phyloP scores from a whole-genome alignment of 2,888 invertebrate genomes.

The Carpatolechia fugitivella region DNA sequence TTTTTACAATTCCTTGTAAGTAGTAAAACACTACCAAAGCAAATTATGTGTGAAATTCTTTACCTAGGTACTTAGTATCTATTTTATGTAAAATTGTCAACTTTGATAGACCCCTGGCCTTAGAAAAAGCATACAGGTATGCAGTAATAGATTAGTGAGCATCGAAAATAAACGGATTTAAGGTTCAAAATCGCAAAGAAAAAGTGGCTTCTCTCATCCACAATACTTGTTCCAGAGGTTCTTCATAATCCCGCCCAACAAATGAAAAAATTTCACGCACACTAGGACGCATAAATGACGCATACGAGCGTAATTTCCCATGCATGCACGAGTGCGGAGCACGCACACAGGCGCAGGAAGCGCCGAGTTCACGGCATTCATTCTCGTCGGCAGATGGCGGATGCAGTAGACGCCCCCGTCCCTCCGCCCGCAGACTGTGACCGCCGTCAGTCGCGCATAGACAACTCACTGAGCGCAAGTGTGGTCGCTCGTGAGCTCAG shows the following conservation, averaged over 20 bases:
- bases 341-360: constrained; percentile 45
- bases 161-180: constrained; percentile 22
- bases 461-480: constrained; percentile 69
- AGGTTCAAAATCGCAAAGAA: constrained; percentile 49
- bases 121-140: no score
- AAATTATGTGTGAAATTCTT: no score
- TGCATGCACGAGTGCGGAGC: constrained; percentile 36
- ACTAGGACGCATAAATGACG: constrained; percentile 45
- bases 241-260: constrained; percentile 63
- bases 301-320: constrained; percentile 51
- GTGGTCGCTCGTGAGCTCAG: constrained; percentile 64
- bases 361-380: constrained; percentile 71
- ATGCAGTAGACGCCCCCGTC: constrained; percentile 70
- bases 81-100: no score
- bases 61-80: no score
- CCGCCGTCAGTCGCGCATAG: constrained; percentile 77
- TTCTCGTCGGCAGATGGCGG: constrained; percentile 79
- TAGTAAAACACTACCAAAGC: no score
- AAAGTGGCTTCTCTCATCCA: constrained; percentile 46
- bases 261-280: constrained; percentile 64
- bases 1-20: no score
- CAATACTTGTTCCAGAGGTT: constrained; percentile 43
- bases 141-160: constrained; percentile 2
- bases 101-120: not conserved
- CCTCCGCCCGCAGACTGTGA: constrained; percentile 58